Evolutionary conservation across 1,140 invertebrate genomes (phyloP).

Genomic region (Zaprionus davidi): DNA sequence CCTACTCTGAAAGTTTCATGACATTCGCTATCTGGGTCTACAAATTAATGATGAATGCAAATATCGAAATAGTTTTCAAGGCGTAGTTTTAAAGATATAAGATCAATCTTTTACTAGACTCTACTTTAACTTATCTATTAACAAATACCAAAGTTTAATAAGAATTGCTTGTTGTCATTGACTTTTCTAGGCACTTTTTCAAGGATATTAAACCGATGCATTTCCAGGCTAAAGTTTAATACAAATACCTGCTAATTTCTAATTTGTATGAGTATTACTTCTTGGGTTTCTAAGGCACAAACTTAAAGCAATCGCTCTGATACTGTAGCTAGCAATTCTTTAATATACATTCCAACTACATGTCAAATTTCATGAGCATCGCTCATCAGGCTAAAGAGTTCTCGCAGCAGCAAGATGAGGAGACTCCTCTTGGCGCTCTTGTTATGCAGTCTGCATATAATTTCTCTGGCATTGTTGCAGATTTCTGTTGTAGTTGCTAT

Average conservation of each 20-base stretch:
- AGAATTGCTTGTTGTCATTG: background rate
- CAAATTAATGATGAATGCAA: background rate
- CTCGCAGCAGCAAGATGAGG: background rate
- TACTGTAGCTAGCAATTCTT: background rate
- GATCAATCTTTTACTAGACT: too few species aligned
- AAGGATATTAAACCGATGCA: background rate
- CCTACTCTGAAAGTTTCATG: background rate
- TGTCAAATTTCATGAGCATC: background rate
- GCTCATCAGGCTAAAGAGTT: background rate
- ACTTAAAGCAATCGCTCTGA: background rate
- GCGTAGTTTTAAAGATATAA: background rate
- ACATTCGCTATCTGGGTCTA: background rate
- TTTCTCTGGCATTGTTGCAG: conserved; percentile 60
- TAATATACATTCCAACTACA: background rate
- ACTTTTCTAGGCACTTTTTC: too few species aligned
- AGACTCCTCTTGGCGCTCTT: background rate
- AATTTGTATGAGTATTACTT: background rate
- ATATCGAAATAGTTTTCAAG: background rate
- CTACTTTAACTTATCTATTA: too few species aligned
- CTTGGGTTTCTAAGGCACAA: background rate
- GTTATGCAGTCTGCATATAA: conserved; percentile 64
- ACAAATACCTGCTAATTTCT: background rate
- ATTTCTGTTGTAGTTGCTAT: conserved; percentile 24
- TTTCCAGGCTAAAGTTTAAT: background rate
- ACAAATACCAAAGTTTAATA: background rate